Percentiles rank a stretch among this genome's conserved stretches.
Conservation (phyloP, 2,113 vertebrate genomes). For the Mirounga angustirostris region DNA sequence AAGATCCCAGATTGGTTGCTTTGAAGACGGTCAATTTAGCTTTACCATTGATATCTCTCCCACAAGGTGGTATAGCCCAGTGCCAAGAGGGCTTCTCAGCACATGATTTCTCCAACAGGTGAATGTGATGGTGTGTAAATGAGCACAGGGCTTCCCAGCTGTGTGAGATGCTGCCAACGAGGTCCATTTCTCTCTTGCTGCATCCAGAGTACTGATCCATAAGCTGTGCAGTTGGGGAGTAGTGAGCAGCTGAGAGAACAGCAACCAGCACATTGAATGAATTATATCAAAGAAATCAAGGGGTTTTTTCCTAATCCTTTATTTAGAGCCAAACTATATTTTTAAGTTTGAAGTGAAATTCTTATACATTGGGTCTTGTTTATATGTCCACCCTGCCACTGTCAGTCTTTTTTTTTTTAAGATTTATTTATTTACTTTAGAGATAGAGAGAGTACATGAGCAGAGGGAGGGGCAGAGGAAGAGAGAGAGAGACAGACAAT, state of each 20-base stretch:
- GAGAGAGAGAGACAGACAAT: no score
- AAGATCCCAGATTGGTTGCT: background rate
- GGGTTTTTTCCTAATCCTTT: background rate
- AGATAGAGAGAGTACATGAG: no score
- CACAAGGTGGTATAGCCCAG: background rate
- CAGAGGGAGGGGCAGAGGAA: no score
- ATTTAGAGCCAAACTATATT: background rate
- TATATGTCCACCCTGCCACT: background rate
- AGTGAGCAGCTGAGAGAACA: background rate
- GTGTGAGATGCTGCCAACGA: background rate
- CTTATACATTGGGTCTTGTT: background rate
- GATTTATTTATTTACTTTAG: no score
- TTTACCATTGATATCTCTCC: background rate
- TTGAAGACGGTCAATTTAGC: background rate
- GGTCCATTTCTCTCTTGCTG: background rate
- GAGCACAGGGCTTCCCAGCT: background rate
- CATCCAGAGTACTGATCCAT: background rate
- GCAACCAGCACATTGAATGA: background rate
- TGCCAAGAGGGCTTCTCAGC: background rate
- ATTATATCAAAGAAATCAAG: background rate
- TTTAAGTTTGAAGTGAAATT: background rate
- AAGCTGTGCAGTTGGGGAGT: background rate
- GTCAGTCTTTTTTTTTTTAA: background rate
- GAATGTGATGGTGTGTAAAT: background rate
- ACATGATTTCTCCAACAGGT: background rate